Conservation (phyloP, 2,888 invertebrate genomes). For the Hymenopus coronatus region DNA sequence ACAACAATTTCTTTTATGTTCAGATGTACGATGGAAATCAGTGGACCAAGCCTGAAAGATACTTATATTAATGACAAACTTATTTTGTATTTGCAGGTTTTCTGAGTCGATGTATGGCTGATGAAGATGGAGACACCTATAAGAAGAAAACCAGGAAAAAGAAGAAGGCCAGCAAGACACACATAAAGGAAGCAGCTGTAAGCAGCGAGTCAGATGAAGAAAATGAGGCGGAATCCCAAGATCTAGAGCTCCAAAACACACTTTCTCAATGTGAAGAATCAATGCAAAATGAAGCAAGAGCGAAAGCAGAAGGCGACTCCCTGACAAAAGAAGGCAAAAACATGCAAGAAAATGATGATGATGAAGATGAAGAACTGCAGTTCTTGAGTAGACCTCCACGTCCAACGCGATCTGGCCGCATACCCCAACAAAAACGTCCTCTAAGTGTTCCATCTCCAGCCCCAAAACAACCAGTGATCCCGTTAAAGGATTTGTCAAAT, state of each 20-base stretch:
- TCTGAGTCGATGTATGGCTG: background rate
- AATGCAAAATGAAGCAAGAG: background rate
- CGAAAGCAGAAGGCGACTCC: too few species aligned
- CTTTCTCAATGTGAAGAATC: background rate
- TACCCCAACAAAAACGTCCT: background rate
- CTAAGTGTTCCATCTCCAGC: background rate
- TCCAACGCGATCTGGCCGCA: constrained; percentile 16
- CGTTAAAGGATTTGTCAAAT: constrained; percentile 11
- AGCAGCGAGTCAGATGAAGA: constrained; percentile 2
- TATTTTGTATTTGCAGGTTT: background rate
- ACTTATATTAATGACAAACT: background rate
- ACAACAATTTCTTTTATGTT: too few species aligned
- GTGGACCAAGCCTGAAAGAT: too few species aligned
- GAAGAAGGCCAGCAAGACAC: background rate
- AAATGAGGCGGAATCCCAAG: background rate
- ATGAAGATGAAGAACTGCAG: background rate
- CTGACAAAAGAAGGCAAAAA: too few species aligned
- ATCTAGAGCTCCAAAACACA: background rate
- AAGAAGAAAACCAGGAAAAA: background rate
- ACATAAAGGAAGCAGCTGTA: background rate
- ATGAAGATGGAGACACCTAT: background rate
- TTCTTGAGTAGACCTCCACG: background rate
- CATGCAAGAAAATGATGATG: background rate
- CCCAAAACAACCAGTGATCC: background rate
- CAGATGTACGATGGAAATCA: too few species aligned